Conservation (phyloP, 2,113 vertebrate genomes). For the Trinectes maculatus region DNA sequence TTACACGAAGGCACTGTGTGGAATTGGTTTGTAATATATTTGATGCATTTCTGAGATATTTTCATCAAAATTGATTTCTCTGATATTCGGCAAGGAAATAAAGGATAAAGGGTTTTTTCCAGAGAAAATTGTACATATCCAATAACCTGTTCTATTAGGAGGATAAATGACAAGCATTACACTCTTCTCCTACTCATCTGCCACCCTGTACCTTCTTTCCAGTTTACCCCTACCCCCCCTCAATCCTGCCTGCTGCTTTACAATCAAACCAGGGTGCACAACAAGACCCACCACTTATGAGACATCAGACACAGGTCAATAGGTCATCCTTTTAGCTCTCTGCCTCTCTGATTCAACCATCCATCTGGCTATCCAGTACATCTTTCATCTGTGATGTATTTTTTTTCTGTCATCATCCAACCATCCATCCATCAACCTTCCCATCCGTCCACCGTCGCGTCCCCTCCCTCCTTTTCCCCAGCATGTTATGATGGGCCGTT, state of each 20-base stretch:
- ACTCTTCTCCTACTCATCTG: constrained; percentile 19
- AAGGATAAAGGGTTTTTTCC: constrained; percentile 8
- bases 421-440: constrained; percentile 42
- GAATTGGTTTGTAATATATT: constrained; percentile 5
- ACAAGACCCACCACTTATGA: constrained; percentile 63
- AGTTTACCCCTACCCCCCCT: constrained; percentile 16
- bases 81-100: constrained; percentile 22
- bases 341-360: constrained; percentile 52
- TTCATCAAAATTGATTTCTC: not conserved
- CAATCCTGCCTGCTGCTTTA: constrained; percentile 47
- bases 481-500: constrained; percentile 52
- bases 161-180: constrained; percentile 32
- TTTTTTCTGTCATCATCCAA: constrained; percentile 49
- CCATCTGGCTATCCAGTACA: constrained; percentile 60
- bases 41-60: not conserved
- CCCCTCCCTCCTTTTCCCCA: constrained; percentile 25
- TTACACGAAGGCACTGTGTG: not conserved
- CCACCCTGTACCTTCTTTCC: constrained; percentile 23
- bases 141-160: constrained; percentile 17
- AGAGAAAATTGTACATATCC: constrained; percentile 6
- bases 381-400: constrained; percentile 66
- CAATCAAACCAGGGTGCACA: constrained; percentile 60
- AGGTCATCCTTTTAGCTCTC: constrained; percentile 73
- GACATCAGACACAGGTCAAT: constrained; percentile 67
- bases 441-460: constrained; percentile 39